Evolutionary conservation across 2,888 invertebrate genomes (phyloP).

Genomic region (Tetramorium bicarinatum): DNA sequence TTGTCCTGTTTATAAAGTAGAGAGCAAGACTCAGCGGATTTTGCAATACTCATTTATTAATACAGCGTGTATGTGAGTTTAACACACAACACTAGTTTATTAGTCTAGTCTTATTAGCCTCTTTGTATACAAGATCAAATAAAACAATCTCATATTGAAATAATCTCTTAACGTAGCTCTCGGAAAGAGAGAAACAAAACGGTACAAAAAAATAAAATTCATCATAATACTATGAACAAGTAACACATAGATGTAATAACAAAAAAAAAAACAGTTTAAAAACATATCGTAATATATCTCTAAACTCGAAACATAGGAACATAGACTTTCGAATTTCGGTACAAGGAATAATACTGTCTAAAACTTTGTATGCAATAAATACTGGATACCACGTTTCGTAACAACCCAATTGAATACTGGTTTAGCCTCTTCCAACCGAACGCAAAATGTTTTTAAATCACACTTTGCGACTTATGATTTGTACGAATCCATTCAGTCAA

Average conservation of each 20-base stretch:
- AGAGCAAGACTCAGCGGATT: constrained; percentile 21
- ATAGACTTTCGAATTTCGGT: background rate
- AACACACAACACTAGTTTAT: constrained; percentile 25
- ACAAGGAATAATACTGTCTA: background rate
- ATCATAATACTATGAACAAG: constrained; percentile 28
- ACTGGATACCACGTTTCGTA: constrained; percentile 5
- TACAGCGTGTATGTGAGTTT: constrained; percentile 39
- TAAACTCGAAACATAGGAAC: constrained; percentile 29
- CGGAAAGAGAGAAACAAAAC: background rate
- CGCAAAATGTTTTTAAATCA: background rate
- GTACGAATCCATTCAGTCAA: background rate
- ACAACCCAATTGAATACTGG: background rate
- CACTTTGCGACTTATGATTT: background rate
- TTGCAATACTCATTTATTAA: constrained; percentile 48
- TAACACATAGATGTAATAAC: constrained; percentile 2
- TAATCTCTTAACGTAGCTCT: background rate
- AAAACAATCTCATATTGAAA: constrained; percentile 6
- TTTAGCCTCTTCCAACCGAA: background rate
- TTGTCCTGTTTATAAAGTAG: background rate
- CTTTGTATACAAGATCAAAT: constrained; percentile 20
- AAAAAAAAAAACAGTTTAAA: constrained; percentile 36
- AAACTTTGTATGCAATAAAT: constrained; percentile 5
- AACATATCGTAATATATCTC: constrained; percentile 2
- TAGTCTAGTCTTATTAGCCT: constrained; percentile 30
- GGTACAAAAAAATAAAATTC: constrained; percentile 15